Conservation (phyloP, 2,797 vertebrate genomes). For the Phoebastria nigripes region DNA sequence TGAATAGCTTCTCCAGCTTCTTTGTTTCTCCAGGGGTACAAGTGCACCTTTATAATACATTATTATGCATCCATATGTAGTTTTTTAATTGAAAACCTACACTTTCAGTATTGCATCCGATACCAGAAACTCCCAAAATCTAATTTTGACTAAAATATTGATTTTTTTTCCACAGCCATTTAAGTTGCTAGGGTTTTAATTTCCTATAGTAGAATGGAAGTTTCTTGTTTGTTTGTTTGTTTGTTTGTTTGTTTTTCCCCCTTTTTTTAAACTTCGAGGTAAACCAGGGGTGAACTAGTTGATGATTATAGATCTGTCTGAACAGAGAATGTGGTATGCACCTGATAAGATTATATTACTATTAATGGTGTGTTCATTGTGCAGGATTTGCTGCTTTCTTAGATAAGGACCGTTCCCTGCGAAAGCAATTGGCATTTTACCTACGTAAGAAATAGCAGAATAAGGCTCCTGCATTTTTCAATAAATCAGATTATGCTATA, state of each 20-base stretch:
- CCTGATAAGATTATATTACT: not conserved
- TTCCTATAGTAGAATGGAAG: not conserved
- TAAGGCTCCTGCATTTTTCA: not conserved
- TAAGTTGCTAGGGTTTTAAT: not conserved
- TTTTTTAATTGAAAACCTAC: not conserved
- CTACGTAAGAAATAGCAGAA: not conserved
- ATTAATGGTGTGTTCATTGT: not conserved
- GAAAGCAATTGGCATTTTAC: not conserved
- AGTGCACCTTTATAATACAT: not conserved
- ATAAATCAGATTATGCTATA: not conserved
- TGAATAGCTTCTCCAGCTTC: not conserved
- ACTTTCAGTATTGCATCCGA: not conserved
- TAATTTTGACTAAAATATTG: not conserved
- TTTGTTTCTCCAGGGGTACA: not conserved
- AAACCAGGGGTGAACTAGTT: not conserved
- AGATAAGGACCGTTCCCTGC: not conserved
- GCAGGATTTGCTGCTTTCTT: not conserved
- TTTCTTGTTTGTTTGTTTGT: not conserved
- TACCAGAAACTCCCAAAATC: not conserved
- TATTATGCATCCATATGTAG: not conserved
- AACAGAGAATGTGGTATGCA: not conserved
- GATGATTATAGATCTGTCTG: not conserved
- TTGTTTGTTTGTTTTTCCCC: not conserved
- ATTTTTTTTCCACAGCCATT: not conserved
- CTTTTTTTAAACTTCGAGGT: not conserved